phyloP scores from a whole-genome alignment of 2,797 vertebrate species.

The Psittacula echo region DNA sequence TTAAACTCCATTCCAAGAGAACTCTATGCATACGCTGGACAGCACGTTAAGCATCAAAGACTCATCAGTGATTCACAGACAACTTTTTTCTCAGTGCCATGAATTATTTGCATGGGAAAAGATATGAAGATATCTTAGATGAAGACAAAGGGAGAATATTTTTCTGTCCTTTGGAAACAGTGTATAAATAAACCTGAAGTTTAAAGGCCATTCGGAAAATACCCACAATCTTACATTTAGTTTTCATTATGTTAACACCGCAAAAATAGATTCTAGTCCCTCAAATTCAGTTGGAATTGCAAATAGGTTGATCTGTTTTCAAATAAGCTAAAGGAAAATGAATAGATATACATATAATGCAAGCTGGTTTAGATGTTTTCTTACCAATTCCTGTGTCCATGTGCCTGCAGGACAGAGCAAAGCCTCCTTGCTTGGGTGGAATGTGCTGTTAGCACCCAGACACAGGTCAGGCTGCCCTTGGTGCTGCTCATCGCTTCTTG shows the following conservation, averaged over 20 bases:
- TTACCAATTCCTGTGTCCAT: neutral
- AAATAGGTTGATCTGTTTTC: slow-evolving; percentile 10
- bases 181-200: neutral
- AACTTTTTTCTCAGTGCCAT: neutral
- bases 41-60: slow-evolving; percentile 33
- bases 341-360: neutral
- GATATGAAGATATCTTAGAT: slow-evolving; percentile 14
- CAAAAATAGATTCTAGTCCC: neutral
- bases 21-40: neutral
- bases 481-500: neutral
- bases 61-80: neutral
- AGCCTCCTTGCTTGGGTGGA: neutral
- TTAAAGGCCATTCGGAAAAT: neutral
- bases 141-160: slow-evolving; percentile 2
- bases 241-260: neutral
- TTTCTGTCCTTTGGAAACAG: slow-evolving; percentile 17
- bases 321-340: neutral
- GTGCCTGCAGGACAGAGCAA: neutral
- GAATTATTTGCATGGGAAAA: slow-evolving; percentile 39
- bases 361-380: neutral
- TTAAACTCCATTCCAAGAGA: slow-evolving; percentile 26
- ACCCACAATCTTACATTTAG: neutral
- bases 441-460: neutral
- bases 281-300: slow-evolving; percentile 19
- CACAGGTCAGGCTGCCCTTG: neutral